Conservation (phyloP, 2,113 vertebrate species). For the Brevimyrus niger region DNA sequence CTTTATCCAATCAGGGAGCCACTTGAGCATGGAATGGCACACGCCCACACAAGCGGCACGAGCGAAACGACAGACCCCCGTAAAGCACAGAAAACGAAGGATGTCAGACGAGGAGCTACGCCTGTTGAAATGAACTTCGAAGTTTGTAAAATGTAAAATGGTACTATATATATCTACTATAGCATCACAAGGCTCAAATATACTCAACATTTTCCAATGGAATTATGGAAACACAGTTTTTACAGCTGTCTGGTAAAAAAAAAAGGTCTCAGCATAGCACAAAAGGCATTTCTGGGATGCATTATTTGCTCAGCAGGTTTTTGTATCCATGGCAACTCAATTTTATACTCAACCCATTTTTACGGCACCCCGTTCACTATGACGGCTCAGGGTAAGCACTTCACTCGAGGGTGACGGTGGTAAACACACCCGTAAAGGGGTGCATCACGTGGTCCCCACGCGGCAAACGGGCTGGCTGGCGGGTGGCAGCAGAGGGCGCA, state of each 20-base stretch:
- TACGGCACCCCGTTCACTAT: not conserved
- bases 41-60: not conserved
- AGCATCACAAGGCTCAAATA: not conserved
- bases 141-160: too few relatives aligned
- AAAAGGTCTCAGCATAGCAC: too few relatives aligned
- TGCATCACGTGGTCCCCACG: not conserved
- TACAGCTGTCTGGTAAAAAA: not conserved
- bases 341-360: slow-evolving; percentile 7
- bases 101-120: not conserved
- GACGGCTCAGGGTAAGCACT: not conserved
- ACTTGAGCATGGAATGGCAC: not conserved
- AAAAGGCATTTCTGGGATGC: not conserved
- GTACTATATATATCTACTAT: too few relatives aligned
- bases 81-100: not conserved
- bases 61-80: not conserved
- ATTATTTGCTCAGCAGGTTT: not conserved
- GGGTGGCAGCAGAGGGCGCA: not conserved
- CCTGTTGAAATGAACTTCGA: not conserved
- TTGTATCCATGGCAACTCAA: not conserved
- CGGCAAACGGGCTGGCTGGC: not conserved
- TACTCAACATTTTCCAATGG: not conserved
- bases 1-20: not conserved
- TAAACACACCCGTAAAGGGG: not conserved
- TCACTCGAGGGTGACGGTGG: not conserved
- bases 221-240: not conserved